A percentile compares a stretch with the other conserved stretches of the same genome.
phyloP scores from a whole-genome alignment of 2,888 invertebrate genomes.

The Noctua fimbriata region DNA sequence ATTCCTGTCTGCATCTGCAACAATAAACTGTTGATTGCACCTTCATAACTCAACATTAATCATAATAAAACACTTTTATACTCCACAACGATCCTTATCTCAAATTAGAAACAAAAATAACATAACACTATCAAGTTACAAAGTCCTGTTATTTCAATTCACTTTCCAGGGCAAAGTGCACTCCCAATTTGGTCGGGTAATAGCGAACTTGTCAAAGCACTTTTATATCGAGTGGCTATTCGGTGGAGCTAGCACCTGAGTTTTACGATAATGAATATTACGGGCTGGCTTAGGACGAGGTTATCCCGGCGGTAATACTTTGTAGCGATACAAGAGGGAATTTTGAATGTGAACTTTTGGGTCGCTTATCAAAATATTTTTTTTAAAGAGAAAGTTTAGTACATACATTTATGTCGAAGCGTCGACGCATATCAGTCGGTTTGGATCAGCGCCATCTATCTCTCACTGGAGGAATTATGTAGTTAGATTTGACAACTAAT shows the following conservation, averaged over 20 bases:
- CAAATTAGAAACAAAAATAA: conserved; percentile 21
- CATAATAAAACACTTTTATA: conserved; percentile 47
- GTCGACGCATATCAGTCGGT: too few species aligned
- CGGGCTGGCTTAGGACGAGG: conserved; percentile 49
- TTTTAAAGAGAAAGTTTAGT: neutral
- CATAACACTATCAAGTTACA: conserved; percentile 38
- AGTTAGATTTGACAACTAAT: too few species aligned
- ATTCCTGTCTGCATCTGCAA: conserved; percentile 9
- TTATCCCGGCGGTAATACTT: conserved; percentile 30
- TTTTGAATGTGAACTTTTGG: conserved; percentile 10
- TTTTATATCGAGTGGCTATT: conserved; percentile 65
- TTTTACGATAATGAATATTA: conserved; percentile 72
- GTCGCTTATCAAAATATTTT: neutral
- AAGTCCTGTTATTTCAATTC: conserved; percentile 35
- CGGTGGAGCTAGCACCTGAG: conserved; percentile 66
- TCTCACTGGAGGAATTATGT: too few species aligned
- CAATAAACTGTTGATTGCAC: conserved; percentile 23
- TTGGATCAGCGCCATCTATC: too few species aligned
- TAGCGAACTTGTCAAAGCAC: conserved; percentile 55
- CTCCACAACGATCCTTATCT: conserved; percentile 13
- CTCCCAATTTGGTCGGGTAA: conserved; percentile 47
- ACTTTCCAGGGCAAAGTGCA: conserved; percentile 38
- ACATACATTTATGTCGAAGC: too few species aligned
- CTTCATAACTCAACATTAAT: conserved; percentile 32
- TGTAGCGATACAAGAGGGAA: conserved; percentile 31